Base-by-base conservation (phyloP, 2,888 invertebrate genomes). In the Agonopterix arenella region DNA sequence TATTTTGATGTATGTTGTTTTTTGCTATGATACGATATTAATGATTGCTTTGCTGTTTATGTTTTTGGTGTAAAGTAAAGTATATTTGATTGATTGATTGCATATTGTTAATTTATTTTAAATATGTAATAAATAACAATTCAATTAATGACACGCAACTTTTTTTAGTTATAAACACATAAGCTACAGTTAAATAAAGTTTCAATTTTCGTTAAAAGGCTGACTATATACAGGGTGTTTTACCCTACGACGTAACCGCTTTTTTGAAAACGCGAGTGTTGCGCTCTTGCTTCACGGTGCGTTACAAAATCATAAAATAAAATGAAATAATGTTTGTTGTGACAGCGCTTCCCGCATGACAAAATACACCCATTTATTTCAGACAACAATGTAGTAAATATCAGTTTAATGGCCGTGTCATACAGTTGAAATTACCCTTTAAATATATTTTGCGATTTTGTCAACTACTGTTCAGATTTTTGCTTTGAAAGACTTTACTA, bases 281-380 rank as follows among this genome's bases (percentile, higher is more conserved):
- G 28, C 7, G 7, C 28, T 5, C 7, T 73, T 67, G 66, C 80
- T 81, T 86, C 84, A 88, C 77, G 88, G 77, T 60, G 66, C 71
- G 70, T 88, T 86, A 86, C 74, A 64, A 70, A 74, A 77, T 77
- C 84, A 76, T 85, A 84, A 85, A 85, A 75, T 79, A 73, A 79
- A 84, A 81, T 81, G 73, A 82, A 80, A 80, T 83, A 84, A 84
- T 80, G 82, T 83, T 80, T 88, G 84, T 88, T 88, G 81, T 88
- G 88, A 85, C 88, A 84, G 77, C 68, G 76, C 74, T 76, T 76
- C 78, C 82, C 80, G 80, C 83, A 80, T 85, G 77, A 84, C 84
- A 81, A 78, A 84, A 84, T 73, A 73, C 70, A 68, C 62, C 73
- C 82, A 85, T 86, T 84, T 82, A 81, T 83, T 80, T 74, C 70